Percentiles rank a stretch among this genome's conserved stretches.
phyloP scores from a whole-genome alignment of 2,888 invertebrate genomes.

The Drosophila phalerata region DNA sequence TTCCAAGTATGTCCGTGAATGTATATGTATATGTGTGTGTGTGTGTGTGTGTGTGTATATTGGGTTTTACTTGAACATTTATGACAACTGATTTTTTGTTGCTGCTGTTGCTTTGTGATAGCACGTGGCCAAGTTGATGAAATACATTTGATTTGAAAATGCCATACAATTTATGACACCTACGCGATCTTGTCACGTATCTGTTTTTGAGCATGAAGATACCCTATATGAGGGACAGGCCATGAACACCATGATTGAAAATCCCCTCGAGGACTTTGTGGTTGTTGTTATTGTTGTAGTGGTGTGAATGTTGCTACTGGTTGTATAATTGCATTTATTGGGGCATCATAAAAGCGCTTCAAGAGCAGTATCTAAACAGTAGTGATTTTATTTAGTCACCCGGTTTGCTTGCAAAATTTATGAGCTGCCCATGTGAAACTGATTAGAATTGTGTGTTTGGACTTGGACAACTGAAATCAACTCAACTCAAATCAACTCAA shows the following conservation, averaged over 20 bases:
- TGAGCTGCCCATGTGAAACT: conserved; percentile 76
- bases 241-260: not conserved
- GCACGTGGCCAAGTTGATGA: conserved; percentile 74
- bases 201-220: conserved; percentile 15
- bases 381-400: conserved; percentile 77
- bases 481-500: not conserved
- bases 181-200: conserved; percentile 29
- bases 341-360: conserved; percentile 71
- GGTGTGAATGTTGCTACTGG: conserved; percentile 13
- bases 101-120: conserved; percentile 40
- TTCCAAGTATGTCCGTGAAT: conserved; percentile 34
- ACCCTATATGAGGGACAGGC: conserved; percentile 26
- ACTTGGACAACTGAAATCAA: conserved; percentile 8
- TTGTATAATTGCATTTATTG: conserved; percentile 82
- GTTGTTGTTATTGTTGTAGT: not conserved
- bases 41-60: conserved; percentile 1
- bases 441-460: conserved; percentile 57
- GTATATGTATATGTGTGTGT: too few relatives aligned
- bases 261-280: conserved; percentile 8
- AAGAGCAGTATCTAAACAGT: conserved; percentile 81
- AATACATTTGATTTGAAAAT: conserved; percentile 77
- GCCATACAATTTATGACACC: conserved; percentile 70
- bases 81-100: conserved; percentile 34
- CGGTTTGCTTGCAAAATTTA: conserved; percentile 66
- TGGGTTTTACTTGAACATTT: conserved; percentile 28